Percentiles rank a stretch among this genome's conserved stretches.
Evolutionary conservation across 2,888 invertebrate species (phyloP).

Genomic region (Phymatocera aterrima): DNA sequence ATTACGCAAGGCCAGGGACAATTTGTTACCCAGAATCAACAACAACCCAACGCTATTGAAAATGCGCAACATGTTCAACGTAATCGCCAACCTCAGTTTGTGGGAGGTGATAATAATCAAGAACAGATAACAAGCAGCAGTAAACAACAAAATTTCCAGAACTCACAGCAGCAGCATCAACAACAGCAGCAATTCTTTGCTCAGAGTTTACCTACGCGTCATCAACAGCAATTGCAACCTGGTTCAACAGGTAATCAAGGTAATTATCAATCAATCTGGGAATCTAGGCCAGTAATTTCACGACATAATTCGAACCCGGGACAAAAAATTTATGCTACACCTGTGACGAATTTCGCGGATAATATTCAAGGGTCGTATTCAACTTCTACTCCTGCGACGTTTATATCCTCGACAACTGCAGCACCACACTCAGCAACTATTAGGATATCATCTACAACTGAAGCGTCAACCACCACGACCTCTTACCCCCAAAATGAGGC

Average conservation of each 20-base stretch:
- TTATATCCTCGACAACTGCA: slow-evolving; percentile 76
- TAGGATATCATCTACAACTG: slow-evolving; percentile 75
- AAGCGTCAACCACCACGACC: slow-evolving; percentile 73
- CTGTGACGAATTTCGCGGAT: slow-evolving; percentile 59
- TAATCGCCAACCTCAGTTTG: slow-evolving; percentile 1
- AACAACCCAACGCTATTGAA: slow-evolving; percentile 65
- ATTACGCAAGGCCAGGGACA: slow-evolving; percentile 67
- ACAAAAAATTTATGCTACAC: slow-evolving; percentile 70
- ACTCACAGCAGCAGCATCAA: slow-evolving; percentile 59
- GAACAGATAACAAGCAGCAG: slow-evolving; percentile 52
- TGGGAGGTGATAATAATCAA: neutral
- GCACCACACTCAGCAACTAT: slow-evolving; percentile 78
- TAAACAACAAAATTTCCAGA: slow-evolving; percentile 62
- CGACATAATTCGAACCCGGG: slow-evolving; percentile 53
- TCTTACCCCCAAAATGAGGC: slow-evolving; percentile 78
- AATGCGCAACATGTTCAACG: slow-evolving; percentile 49
- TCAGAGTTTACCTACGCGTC: slow-evolving; percentile 61
- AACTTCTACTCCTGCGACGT: slow-evolving; percentile 74
- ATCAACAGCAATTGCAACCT: slow-evolving; percentile 71
- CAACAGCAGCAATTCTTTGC: slow-evolving; percentile 58
- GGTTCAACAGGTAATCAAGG: slow-evolving; percentile 40
- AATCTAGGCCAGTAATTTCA: slow-evolving; percentile 60
- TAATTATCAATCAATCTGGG: slow-evolving; percentile 65
- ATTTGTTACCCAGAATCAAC: slow-evolving; percentile 77
- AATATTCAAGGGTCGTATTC: slow-evolving; percentile 70